Evolutionary conservation across 35 echinoderm and acorn worm genomes (phyloP).

Genomic region (Amphiura filiformis): DNA sequence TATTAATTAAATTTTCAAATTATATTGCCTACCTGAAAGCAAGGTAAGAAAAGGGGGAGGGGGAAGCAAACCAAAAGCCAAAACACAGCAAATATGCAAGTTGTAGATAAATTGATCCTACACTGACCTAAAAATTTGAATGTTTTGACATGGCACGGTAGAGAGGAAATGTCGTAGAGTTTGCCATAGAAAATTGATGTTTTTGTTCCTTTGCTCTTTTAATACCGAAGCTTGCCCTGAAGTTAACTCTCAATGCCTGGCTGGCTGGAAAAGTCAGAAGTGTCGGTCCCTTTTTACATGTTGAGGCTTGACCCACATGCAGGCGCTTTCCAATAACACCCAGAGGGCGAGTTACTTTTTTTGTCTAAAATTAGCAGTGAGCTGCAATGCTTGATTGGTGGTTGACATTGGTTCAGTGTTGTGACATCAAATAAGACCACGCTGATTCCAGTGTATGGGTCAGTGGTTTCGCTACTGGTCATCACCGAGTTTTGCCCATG

Average conservation of each 20-base stretch:
- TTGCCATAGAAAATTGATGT: neutral
- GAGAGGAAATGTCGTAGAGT: neutral
- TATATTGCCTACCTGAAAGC: no score
- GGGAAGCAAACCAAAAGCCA: no score
- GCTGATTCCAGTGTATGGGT: neutral
- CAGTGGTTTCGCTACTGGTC: neutral
- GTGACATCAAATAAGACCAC: neutral
- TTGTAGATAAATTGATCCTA: neutral
- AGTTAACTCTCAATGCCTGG: neutral
- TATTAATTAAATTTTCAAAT: no score
- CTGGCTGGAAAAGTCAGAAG: neutral
- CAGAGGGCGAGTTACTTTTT: neutral
- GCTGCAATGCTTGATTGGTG: neutral
- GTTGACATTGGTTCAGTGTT: neutral
- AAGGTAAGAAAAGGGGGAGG: no score
- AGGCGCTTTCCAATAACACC: neutral
- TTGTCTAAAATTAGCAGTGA: slow-evolving; percentile 9
- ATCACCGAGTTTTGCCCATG: neutral
- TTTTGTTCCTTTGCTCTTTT: neutral
- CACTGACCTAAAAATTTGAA: neutral
- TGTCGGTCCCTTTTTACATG: neutral
- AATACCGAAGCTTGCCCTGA: neutral
- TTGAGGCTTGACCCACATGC: neutral
- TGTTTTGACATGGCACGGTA: neutral
- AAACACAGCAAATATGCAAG: no score